Evolutionary conservation across 2,113 vertebrate genomes (phyloP).

Genomic region (Nothobranchius kuhntae): DNA sequence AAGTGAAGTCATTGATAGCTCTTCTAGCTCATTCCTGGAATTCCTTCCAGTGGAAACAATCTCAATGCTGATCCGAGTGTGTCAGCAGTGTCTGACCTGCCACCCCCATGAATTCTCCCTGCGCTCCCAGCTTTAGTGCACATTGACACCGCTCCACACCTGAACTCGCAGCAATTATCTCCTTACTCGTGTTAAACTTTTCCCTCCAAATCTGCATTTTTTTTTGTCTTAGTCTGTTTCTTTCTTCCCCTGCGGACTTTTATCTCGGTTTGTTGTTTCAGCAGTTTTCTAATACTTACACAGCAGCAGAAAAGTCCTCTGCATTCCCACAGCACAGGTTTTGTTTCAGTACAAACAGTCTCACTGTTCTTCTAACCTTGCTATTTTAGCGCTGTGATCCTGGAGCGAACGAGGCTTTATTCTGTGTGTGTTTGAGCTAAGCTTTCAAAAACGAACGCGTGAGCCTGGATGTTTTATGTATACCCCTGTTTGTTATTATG

Average conservation of each 20-base stretch:
- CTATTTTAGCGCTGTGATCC: slow-evolving; percentile 39
- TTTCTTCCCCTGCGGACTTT: slow-evolving; percentile 45
- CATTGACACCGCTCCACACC: slow-evolving; percentile 51
- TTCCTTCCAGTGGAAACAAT: slow-evolving; percentile 86
- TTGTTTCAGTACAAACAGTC: slow-evolving; percentile 51
- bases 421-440: slow-evolving; percentile 32
- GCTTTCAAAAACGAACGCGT: slow-evolving; percentile 31
- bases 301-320: slow-evolving; percentile 42
- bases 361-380: slow-evolving; percentile 43
- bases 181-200: slow-evolving; percentile 18
- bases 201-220: slow-evolving; percentile 13
- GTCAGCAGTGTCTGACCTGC: slow-evolving; percentile 75
- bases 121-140: slow-evolving; percentile 56
- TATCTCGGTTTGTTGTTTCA: slow-evolving; percentile 62
- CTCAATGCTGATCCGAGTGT: slow-evolving; percentile 76
- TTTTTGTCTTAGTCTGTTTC: slow-evolving; percentile 45
- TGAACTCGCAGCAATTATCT: slow-evolving; percentile 45
- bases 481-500: slow-evolving; percentile 62
- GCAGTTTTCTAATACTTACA: slow-evolving; percentile 67
- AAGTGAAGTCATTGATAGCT: slow-evolving; percentile 80
- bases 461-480: slow-evolving; percentile 55
- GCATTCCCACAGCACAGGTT: slow-evolving; percentile 62
- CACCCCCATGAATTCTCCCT: slow-evolving; percentile 55
- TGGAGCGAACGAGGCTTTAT: slow-evolving; percentile 32
- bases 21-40: slow-evolving; percentile 81